Conservation (phyloP, 2,113 vertebrate genomes). For the Anarrhichthys ocellatus region DNA sequence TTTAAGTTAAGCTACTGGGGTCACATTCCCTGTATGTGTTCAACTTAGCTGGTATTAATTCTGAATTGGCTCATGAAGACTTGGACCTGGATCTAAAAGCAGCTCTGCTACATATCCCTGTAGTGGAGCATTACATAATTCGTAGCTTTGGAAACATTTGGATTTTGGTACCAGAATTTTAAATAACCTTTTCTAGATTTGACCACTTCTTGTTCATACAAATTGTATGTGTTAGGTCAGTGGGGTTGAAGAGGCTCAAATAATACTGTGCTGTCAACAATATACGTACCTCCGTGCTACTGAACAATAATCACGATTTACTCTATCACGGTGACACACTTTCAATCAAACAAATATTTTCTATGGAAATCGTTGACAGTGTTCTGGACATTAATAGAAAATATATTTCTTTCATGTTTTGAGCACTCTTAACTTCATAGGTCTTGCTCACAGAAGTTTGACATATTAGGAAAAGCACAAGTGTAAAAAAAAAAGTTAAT, state of each 20-base stretch:
- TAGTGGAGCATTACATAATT: neutral
- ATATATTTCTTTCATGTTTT: neutral
- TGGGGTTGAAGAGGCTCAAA: neutral
- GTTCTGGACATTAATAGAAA: neutral
- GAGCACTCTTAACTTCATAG: neutral
- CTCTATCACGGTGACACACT: neutral
- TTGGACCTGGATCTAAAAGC: neutral
- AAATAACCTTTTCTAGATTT: neutral
- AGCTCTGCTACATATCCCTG: neutral
- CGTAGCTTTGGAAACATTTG: neutral
- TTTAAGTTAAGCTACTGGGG: neutral
- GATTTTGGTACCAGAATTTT: neutral
- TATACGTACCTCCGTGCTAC: neutral
- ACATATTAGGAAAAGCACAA: neutral
- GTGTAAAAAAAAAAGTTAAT: neutral
- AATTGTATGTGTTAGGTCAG: neutral
- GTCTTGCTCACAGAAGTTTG: neutral
- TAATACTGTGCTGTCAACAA: neutral
- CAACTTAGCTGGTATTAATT: neutral
- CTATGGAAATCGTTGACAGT: neutral
- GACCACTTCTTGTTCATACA: neutral
- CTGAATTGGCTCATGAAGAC: neutral
- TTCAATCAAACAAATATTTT: slow-evolving; percentile 2
- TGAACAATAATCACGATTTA: neutral
- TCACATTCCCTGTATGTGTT: neutral